Evolutionary conservation across 1,140 invertebrate genomes (phyloP), one percentile per base, ranked within the genome.

Genomic region (Drosophila paulistorum): DNA sequence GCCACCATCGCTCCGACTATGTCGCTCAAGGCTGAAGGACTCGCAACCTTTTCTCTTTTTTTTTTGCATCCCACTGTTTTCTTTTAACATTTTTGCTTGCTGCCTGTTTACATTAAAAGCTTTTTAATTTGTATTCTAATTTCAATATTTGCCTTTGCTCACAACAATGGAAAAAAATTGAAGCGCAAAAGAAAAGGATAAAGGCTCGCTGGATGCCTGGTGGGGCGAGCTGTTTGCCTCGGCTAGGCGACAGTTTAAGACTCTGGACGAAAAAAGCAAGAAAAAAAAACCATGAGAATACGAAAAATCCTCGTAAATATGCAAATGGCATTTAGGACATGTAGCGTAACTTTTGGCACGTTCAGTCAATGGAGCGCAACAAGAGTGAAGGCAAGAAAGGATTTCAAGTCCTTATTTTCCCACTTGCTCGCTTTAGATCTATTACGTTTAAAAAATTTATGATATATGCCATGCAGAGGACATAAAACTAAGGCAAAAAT

Each of bases 41-140:
- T 41, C 63, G 59, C 71, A 87, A 87, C 79, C 83, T 79, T 86
- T 86, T 70, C 9, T 14, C 0, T 48, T 20, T 48, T 48, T 26
- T 9, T 17, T 48, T 20, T 48, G n/a, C 14, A 13, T 39, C 11
- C 37, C 37, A 13, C 37, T 48, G 14, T 48, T 23, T 51, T 23
- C 10, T 20, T 17, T 59, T 11, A 17, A 57, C 55, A 14, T 35
- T 58, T 58, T 58, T 59, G n/a, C 14, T 37, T 59, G n/a, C 14
- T 37, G 68, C 69, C 79, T 86, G 79, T 87, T 86, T 86, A 77
- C 83, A 87, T 83, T 87, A 79, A 87, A 86, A 86, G 83, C 83
- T 82, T 86, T 86, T 87, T 86, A 86, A 87, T 86, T 86, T 87
- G 79, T 87, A 86, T 86, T 83, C 83, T 82, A 87, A 86, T 86